Evolutionary conservation across 2,797 vertebrate genomes (phyloP), one percentile per base, ranked within the genome.

Genomic region (Characodon lateralis): DNA sequence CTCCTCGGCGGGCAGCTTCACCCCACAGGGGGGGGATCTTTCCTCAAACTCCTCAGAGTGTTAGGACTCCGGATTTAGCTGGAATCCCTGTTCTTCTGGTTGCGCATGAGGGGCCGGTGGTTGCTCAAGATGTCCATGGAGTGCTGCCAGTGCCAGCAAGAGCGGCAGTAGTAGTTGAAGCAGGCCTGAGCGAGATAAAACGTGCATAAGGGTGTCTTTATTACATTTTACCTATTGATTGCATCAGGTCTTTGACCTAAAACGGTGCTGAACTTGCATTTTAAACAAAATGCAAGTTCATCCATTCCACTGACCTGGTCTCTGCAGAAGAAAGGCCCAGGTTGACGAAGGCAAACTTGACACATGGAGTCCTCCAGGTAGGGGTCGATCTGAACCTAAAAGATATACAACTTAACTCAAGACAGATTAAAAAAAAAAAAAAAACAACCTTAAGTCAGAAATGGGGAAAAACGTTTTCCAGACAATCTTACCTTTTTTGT

Each of bases 141-240:
- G 94, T 99, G 98, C 89, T 98, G 97, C 97, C 98, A 99, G 91
- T 99, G 98, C 98, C 98, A 99, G 94, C 98, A 99, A 39, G 97
- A 96, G 90, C 97, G 97, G 88, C 98, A 99, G 95, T 98, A 99
- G 94, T 99, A 99, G 93, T 99, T 99, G 94, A 99, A 99, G 95
- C 98, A 99, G 91, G 98, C 96, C 98, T 99, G 3, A 0, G 78
- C 80, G 24, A 20, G 5, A 53, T 5, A 7, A 20, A 5, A 22
- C 18, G 20, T 53, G 20, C 7, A 51, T 5, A 51, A 16, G 16
- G 4, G 4, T 46, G 51, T 20, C 51, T 22, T 53, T 53, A 53
- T 5, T 51, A 51, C 20, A 22, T 22, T 20, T 20, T 20, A 51
- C 50, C 22, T 53, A 5, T 53, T 22, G 51, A 53, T 53, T 53